Evolutionary conservation across 1,140 invertebrate species (phyloP).

Genomic region (Epicauta chinensis): DNA sequence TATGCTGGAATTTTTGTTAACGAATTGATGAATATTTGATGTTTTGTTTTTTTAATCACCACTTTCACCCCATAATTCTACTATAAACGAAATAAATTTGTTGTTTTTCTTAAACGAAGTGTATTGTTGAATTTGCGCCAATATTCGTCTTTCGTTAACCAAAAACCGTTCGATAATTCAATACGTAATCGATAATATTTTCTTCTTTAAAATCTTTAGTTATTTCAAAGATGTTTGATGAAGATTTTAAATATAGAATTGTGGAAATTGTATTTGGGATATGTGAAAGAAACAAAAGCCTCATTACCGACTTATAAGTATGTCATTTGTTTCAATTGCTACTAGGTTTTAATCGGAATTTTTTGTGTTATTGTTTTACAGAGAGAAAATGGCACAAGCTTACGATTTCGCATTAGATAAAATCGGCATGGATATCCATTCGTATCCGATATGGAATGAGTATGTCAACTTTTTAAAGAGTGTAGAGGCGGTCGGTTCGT

Average conservation of each 20-base stretch:
- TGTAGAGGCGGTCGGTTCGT: constrained; percentile 95
- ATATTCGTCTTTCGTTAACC: constrained; percentile 28
- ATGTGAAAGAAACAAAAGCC: constrained; percentile 97
- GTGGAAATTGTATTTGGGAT: constrained; percentile 96
- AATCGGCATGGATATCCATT: constrained; percentile 97
- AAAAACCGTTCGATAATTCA: constrained; percentile 19
- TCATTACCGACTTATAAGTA: constrained; percentile 91
- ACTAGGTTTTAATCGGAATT: too few relatives aligned
- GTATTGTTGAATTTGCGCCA: constrained; percentile 20
- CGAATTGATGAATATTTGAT: constrained; percentile 21
- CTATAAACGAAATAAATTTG: too few relatives aligned
- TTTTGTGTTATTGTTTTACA: constrained; percentile 50
- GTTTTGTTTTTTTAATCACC: constrained; percentile 19
- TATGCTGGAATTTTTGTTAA: constrained; percentile 33
- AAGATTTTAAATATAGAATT: constrained; percentile 98
- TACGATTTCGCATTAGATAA: constrained; percentile 99
- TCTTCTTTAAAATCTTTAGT: constrained; percentile 47
- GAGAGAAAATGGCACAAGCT: constrained; percentile 99
- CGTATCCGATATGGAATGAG: constrained; percentile 95
- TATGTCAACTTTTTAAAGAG: constrained; percentile 97
- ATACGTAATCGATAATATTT: background rate
- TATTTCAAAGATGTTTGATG: constrained; percentile 96
- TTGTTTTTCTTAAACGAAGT: constrained; percentile 16
- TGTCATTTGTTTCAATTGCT: constrained; percentile 32
- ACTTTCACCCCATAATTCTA: constrained; percentile 3